Conservation (phyloP, 2,797 vertebrate species). For the Sebastes elongatus region DNA sequence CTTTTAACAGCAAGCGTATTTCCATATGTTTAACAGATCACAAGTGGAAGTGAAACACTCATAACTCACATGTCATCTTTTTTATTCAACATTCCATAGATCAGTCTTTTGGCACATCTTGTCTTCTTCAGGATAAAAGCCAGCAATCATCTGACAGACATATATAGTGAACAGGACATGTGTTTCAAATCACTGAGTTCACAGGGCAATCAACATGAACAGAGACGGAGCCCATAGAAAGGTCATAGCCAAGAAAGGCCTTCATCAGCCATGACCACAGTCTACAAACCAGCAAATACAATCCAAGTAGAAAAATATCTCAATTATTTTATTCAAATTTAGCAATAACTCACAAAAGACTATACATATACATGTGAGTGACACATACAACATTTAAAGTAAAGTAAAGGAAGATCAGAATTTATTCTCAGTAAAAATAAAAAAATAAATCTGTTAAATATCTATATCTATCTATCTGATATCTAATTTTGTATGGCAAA, state of each 20-base stretch:
- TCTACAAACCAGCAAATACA: not conserved
- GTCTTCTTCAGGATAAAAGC: conserved; percentile 36
- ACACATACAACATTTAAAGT: not conserved
- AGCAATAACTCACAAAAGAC: not conserved
- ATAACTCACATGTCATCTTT: conserved; percentile 34
- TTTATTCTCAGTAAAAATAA: not conserved
- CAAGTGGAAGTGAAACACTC: conserved; percentile 13
- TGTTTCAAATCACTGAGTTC: conserved; percentile 41
- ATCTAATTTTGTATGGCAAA: too few relatives aligned
- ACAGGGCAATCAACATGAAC: conserved; percentile 23
- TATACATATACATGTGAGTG: not conserved
- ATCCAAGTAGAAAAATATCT: not conserved
- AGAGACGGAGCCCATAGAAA: conserved; percentile 7
- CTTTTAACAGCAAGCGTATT: not conserved
- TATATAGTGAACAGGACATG: conserved; percentile 24
- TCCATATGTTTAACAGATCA: conserved; percentile 36
- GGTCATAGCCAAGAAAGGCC: not conserved
- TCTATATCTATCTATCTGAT: too few relatives aligned
- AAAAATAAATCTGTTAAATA: too few relatives aligned
- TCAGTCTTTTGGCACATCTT: conserved; percentile 37
- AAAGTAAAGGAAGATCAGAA: not conserved
- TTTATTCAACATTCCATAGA: conserved; percentile 28
- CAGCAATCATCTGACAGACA: conserved; percentile 26
- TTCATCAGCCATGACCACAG: not conserved
- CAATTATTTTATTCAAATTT: not conserved